phyloP scores from a whole-genome alignment of 30 jellyfish, hydroid and myxozoan genomes.

The Aurelia coerulea region DNA sequence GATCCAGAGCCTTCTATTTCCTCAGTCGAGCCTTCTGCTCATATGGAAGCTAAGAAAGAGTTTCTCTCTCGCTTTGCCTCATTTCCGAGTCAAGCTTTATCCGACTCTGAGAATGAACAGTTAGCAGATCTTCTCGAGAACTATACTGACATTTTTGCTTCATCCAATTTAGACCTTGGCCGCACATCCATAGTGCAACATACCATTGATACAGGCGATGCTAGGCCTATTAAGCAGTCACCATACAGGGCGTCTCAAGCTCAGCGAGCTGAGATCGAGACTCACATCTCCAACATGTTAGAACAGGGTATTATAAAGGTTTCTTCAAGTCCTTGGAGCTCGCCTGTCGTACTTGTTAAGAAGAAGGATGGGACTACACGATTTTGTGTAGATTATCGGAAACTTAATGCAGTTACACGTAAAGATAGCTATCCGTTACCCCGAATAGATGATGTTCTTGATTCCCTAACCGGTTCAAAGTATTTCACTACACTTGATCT shows the following conservation, averaged over 20 bases:
- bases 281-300: not conserved
- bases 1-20: too few relatives aligned
- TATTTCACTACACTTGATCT: slow-evolving; percentile 15
- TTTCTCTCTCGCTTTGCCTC: too few relatives aligned
- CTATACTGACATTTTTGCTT: too few relatives aligned
- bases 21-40: too few relatives aligned
- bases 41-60: too few relatives aligned
- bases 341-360: slow-evolving; percentile 62
- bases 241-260: slow-evolving; percentile 26
- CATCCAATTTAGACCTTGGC: slow-evolving; percentile 27
- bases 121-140: slow-evolving; percentile 2
- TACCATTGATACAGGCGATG: too few relatives aligned
- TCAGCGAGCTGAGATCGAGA: slow-evolving; percentile 15
- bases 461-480: not conserved
- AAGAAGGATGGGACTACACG: not conserved
- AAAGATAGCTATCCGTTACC: not conserved
- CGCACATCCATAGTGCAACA: slow-evolving; percentile 24
- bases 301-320: not conserved
- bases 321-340: slow-evolving; percentile 61
- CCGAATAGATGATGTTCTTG: slow-evolving; percentile 23
- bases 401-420: slow-evolving; percentile 37
- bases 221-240: slow-evolving; percentile 32
- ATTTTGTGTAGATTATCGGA: slow-evolving; percentile 51
- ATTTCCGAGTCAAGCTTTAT: not conserved
- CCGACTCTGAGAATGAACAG: slow-evolving; percentile 2